Conservation (phyloP, 2,797 vertebrate species). For the Parauchenoglanis ngamensis region DNA sequence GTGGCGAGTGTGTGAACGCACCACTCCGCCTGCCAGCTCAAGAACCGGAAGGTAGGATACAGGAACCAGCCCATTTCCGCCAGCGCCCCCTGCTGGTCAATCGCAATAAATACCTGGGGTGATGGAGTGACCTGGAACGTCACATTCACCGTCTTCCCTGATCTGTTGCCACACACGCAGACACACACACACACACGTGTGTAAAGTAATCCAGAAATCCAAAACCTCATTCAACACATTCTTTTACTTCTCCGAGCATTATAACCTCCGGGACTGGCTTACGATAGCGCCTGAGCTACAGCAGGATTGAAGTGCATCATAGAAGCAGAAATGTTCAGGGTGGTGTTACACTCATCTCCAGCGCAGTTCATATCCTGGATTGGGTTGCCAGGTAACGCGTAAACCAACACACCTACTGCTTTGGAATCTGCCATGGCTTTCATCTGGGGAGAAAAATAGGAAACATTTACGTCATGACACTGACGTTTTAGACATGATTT, state of each 20-base stretch:
- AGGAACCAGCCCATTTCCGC: slow-evolving; percentile 78
- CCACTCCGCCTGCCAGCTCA: slow-evolving; percentile 82
- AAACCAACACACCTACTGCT: slow-evolving; percentile 75
- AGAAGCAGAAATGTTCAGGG: slow-evolving; percentile 72
- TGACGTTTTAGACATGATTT: not conserved
- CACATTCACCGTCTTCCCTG: slow-evolving; percentile 65
- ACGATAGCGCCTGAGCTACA: slow-evolving; percentile 68
- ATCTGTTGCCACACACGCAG: slow-evolving; percentile 58
- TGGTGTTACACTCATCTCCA: slow-evolving; percentile 65
- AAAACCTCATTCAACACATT: not conserved
- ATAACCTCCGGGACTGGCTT: slow-evolving; percentile 30
- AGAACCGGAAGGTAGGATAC: slow-evolving; percentile 76
- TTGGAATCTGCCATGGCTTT: slow-evolving; percentile 74
- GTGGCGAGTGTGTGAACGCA: slow-evolving; percentile 50
- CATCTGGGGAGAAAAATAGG: slow-evolving; percentile 61
- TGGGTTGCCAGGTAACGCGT: slow-evolving; percentile 65
- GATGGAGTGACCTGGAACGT: slow-evolving; percentile 76
- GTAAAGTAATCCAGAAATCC: not conserved
- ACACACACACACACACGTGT: not conserved
- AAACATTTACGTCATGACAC: not conserved
- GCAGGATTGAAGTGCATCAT: slow-evolving; percentile 73
- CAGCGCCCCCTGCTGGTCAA: slow-evolving; percentile 75
- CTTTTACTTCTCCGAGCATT: not conserved
- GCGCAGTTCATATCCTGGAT: slow-evolving; percentile 80
- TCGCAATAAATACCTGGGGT: slow-evolving; percentile 73